Base-by-base conservation (phyloP, 2,113 vertebrate species). In the Laticauda laticaudata region DNA sequence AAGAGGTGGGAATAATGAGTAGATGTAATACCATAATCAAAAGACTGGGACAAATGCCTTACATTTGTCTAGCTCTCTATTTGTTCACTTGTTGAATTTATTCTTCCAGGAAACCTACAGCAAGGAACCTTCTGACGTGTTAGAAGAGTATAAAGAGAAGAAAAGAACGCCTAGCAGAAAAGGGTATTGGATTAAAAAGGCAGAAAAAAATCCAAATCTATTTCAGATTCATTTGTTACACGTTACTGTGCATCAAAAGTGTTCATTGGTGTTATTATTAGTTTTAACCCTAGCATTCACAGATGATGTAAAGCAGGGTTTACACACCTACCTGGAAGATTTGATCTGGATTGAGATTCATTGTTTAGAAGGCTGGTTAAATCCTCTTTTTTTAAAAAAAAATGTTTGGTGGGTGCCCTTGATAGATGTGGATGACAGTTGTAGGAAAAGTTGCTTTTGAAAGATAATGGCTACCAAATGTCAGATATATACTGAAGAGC, bases 71-170 rank as follows among this genome's bases (percentile, higher is more conserved):
- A 87, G 0, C 93, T 9, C 1, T 94, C 91, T 53, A 53, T 53
- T 53, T 53, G 21, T 9, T 93, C 92, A 88, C 23, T n/a, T 15
- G 87, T 51, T 0, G 93, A 14, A 95, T 94, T 95, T 20, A 95
- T 64, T 64, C 93, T 96, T 95, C 93, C 96, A 98, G 96, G 96
- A 98, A 90, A 92, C 94, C 91, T 94, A 91, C 93, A 92, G 95
- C 94, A 96, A 96, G 56, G 96, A 97, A 94, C 94, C 96, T 93
- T 96, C 94, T 87, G 81, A 86, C 34, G 7, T 95, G 88, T 95
- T 95, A 91, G 94, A 93, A 91, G 94, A 92, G 59, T n/a, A 6
- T 43, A 96, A 95, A 94, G 89, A 88, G 92, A 87, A 95, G n/a
- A 54, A 90, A 94, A 10, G 2, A 55, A 93, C 86, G 92, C 45